Evolutionary conservation across 2,797 vertebrate species (phyloP), one percentile per base, ranked within the genome.

Genomic region (Hydrolagus colliei): DNA sequence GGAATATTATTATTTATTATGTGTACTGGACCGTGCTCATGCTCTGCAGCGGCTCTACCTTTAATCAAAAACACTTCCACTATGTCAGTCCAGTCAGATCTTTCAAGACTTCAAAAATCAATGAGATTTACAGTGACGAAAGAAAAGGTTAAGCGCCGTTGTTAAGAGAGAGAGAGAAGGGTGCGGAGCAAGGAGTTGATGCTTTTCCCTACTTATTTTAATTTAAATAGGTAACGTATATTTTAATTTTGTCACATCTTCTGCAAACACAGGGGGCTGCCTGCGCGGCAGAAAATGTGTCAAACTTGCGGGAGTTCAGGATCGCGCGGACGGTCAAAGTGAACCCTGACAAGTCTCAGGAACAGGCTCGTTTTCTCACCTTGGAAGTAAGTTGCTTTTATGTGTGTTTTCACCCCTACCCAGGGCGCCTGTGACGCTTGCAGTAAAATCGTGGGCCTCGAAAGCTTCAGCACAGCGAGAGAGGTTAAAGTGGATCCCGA

Each of bases 401-500:
- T 80, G 86, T 88, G 22, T 88, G 87, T 86, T 86, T 68, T 87
- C 86, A 62, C 14, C 67, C 0, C 41, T 27, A 27, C 41, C 41
- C 89, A 99, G 97, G 97, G 95, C 0, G 96, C 97, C 86, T 90
- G 89, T 2, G 91, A 89, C 87, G 95, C 94, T 89, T 95, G 95
- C 86, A 85, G 91, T 88, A 93, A 89, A 86, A 74, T 98, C 79
- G 86, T 88, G 88, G 91, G 92, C 87, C 93, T 98, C 52, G 93
- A 94, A 10, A 89, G 85, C 73, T 99, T 98, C 91, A 71, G 72
- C 86, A 91, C 92, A 88, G 89, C 94, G 0, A 85, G 68, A 68
- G 96, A 95, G 89, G 90, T 99, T 87, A 99, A 99, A 89, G 97
- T 98, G 95, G 98, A 97, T 90, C 97, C 98, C 0, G 97, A 99